Evolutionary conservation across 2,797 vertebrate genomes (phyloP).

Genomic region (Phrynocephalus forsythii): DNA sequence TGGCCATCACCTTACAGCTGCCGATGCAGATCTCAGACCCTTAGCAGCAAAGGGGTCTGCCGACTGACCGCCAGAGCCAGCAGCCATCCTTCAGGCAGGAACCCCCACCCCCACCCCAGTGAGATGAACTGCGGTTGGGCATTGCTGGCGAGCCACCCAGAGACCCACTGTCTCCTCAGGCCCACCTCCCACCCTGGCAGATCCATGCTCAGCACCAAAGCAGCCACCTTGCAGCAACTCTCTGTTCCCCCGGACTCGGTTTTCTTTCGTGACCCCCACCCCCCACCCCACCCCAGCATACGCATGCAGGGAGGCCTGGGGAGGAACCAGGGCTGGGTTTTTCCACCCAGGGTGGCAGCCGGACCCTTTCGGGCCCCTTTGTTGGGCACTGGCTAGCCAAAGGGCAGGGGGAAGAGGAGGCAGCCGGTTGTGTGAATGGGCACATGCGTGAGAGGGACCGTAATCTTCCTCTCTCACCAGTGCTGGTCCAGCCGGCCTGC

Average conservation of each 20-base stretch:
- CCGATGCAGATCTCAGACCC: slow-evolving; percentile 20
- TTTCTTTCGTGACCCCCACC: no score
- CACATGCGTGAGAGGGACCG: neutral
- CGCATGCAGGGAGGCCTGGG: no score
- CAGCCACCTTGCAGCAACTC: neutral
- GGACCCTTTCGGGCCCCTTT: no score
- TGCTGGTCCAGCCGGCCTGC: neutral
- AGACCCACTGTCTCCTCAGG: no score
- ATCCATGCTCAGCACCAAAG: no score
- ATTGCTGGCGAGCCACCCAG: no score
- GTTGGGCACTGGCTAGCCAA: neutral
- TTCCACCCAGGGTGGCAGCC: no score
- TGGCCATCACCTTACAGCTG: neutral
- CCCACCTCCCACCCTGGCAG: no score
- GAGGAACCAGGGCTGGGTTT: no score
- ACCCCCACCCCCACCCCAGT: neutral
- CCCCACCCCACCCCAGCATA: no score
- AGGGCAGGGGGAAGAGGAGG: neutral
- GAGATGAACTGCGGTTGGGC: slow-evolving; percentile 16
- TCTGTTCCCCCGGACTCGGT: no score
- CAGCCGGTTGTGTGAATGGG: neutral
- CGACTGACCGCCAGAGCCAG: slow-evolving; percentile 25
- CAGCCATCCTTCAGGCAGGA: slow-evolving; percentile 51
- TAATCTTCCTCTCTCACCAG: neutral
- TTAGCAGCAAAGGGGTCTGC: slow-evolving; percentile 68